Base-by-base conservation (phyloP, 2,113 vertebrate species). In the Datnioides undecimradiatus region DNA sequence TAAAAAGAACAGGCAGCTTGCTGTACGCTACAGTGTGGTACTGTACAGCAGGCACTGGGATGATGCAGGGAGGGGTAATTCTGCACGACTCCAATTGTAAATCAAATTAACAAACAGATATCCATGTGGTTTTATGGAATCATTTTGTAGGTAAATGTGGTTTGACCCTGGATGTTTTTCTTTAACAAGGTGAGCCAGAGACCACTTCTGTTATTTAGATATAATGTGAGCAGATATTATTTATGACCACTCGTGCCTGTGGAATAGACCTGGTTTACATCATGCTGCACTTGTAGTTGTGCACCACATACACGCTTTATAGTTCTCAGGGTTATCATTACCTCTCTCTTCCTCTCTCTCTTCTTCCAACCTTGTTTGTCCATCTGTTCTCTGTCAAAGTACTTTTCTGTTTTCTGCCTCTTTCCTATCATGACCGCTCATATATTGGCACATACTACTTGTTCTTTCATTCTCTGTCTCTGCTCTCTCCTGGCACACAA, bases 191-290 rank as follows among this genome's bases (percentile, higher is more conserved):
- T 77, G 83, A 83, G 79, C 83, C 81, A 82, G 83, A 86, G 75
- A 73, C 80, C 82, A 76, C 73, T 70, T 73, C 84, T 84, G 84
- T 79, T 88, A 87, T 85, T 85, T 82, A 74, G 60, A 87, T 82
- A 82, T 79, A 88, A 83, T 82, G 58, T 16, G 72, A 83, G 73
- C 76, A 76, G 83, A 83, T 85, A 79, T 81, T 82, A 87, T 85
- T 80, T 73, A 86, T 79, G 80, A 43, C 76, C 34, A 10, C 55
- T 17, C 49, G 38, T 17, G 72, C 36, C 68, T 63, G 77, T 34
- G 52, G 74, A 86, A 43, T 11, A 72, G 69, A 83, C 67, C 87
- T 87, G 85, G 67, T 80, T 89, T 83, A 73, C 70, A 83, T 89
- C 83, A 87, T 51, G 63, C 48, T 74, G 70, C 80, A 43, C 45